Evolutionary conservation across 2,113 vertebrate genomes (phyloP).

Genomic region (Anoplopoma fimbria): DNA sequence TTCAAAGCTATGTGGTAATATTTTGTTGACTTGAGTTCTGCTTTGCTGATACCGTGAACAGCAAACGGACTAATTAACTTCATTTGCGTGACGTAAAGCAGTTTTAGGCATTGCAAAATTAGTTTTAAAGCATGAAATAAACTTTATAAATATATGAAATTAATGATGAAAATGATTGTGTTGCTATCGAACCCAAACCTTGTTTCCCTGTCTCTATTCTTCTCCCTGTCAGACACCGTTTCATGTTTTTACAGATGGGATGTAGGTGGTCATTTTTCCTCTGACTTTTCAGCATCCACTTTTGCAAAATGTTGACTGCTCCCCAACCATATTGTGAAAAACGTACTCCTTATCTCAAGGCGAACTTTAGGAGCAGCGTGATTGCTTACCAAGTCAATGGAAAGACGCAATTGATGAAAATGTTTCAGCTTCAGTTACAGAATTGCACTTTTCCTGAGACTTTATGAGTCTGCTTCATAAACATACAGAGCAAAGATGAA

Average conservation of each 20-base stretch:
- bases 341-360: not conserved
- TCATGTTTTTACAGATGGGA: not conserved
- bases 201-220: not conserved
- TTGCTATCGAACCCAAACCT: not conserved
- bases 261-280: not conserved
- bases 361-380: not conserved
- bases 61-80: not conserved
- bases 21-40: not conserved
- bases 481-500: too few relatives aligned
- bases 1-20: constrained; percentile 24
- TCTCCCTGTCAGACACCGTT: not conserved
- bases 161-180: not conserved
- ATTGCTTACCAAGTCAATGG: not conserved
- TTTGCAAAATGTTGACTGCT: not conserved
- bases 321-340: not conserved
- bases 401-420: not conserved
- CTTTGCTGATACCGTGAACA: not conserved
- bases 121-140: not conserved
- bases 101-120: not conserved
- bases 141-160: not conserved
- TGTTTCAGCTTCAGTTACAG: not conserved
- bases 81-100: not conserved
- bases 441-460: not conserved
- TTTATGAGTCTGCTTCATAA: too few relatives aligned
- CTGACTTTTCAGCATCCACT: not conserved